A percentile compares a stretch with the other conserved stretches of the same genome.
Conservation (phyloP, 2,797 vertebrate genomes). For the Rhynchonycteris naso region DNA sequence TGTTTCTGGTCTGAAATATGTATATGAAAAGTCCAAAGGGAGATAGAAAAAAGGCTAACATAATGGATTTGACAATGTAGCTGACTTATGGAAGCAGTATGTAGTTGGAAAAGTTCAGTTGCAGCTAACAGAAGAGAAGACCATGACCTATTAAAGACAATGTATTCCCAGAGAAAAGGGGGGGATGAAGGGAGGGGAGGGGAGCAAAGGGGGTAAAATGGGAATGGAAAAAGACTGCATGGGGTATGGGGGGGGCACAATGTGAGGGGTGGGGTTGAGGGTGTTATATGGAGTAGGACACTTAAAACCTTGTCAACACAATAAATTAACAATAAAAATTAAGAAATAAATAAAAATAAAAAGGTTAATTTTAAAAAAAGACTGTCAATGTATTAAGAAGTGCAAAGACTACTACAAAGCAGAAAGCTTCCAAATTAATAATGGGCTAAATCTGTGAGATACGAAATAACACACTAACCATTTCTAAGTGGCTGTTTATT, state of each 20-base stretch:
- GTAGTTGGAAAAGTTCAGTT: background rate
- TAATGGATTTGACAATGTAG: background rate
- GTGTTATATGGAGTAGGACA: too few species aligned
- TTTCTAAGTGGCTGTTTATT: constrained; percentile 49
- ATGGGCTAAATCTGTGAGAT: background rate
- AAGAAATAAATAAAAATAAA: too few species aligned
- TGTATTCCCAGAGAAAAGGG: background rate
- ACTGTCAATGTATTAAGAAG: background rate
- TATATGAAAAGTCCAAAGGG: background rate
- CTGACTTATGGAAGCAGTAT: background rate
- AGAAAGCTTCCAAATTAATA: constrained; percentile 27
- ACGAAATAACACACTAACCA: constrained; percentile 33
- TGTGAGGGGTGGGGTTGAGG: too few species aligned
- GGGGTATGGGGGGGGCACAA: too few species aligned
- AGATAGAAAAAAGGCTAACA: background rate
- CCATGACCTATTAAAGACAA: background rate
- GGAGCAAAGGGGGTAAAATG: too few species aligned
- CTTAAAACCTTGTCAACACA: too few species aligned
- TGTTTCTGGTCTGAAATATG: constrained; percentile 6
- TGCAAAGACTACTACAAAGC: background rate
- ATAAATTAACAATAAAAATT: too few species aligned
- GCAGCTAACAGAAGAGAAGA: background rate
- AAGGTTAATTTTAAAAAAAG: background rate
- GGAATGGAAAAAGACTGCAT: too few species aligned
- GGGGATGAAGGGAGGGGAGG: too few species aligned